Conservation (phyloP, 2,888 invertebrate species). For the Drosophila nigritarsus region DNA sequence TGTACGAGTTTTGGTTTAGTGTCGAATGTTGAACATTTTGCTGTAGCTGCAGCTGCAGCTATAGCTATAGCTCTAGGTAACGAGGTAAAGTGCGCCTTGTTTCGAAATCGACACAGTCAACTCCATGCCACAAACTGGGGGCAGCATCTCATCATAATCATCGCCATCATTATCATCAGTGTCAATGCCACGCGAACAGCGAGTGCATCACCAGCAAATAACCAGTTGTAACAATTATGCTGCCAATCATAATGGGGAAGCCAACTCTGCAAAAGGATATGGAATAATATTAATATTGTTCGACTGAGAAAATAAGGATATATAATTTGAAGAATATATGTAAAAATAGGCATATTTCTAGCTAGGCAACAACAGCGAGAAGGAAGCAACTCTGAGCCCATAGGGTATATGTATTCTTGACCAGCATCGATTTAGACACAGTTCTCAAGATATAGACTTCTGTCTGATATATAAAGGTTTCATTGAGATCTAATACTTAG, state of each 20-base stretch:
- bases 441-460: too few species aligned
- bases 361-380: too few species aligned
- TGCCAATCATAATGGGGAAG: conserved; percentile 93
- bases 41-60: conserved; percentile 40
- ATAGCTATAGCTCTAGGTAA: conserved; percentile 58
- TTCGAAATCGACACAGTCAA: conserved; percentile 67
- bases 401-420: too few species aligned
- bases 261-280: conserved; percentile 86
- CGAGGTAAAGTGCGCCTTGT: conserved; percentile 80
- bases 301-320: neutral
- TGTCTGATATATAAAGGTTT: too few species aligned
- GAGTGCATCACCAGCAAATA: conserved; percentile 91
- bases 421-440: neutral
- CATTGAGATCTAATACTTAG: too few species aligned
- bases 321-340: too few species aligned
- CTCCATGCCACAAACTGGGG: conserved; percentile 37
- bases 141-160: conserved; percentile 79
- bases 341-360: too few species aligned
- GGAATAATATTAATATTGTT: neutral
- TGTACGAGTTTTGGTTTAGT: conserved; percentile 14
- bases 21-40: conserved; percentile 57
- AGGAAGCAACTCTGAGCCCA: too few species aligned
- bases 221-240: conserved; percentile 88
- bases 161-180: conserved; percentile 61
- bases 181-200: conserved; percentile 89